Conservation (phyloP, 2,888 invertebrate species). For the Sylvicola fuscatus region DNA sequence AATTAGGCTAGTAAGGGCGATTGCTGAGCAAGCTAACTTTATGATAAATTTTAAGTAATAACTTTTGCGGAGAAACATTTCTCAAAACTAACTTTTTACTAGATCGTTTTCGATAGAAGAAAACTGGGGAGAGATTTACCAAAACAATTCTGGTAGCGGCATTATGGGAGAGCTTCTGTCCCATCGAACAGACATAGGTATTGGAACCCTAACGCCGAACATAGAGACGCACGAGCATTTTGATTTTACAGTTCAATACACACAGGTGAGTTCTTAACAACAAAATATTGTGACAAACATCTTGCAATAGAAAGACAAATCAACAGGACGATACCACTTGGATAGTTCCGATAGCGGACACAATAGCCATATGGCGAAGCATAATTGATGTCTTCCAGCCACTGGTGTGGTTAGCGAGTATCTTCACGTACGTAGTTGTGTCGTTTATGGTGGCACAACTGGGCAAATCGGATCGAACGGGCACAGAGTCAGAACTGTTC, state of each 20-base stretch:
- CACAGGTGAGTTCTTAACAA: not conserved
- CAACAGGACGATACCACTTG: slow-evolving; percentile 3
- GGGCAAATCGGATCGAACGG: not conserved
- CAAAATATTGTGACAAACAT: not conserved
- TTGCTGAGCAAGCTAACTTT: slow-evolving; percentile 1
- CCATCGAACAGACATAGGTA: slow-evolving; percentile 1
- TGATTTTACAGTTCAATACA: slow-evolving; percentile 5
- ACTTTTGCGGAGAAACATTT: not conserved
- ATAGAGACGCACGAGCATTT: not conserved
- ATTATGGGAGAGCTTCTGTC: slow-evolving; percentile 2
- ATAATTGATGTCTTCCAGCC: slow-evolving; percentile 1
- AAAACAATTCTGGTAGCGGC: slow-evolving; percentile 1
- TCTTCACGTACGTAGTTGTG: slow-evolving; percentile 1
- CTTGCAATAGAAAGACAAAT: not conserved
- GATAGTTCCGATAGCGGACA: slow-evolving; percentile 2
- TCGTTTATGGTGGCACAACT: not conserved
- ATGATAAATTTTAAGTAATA: not conserved
- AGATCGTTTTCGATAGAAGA: not conserved
- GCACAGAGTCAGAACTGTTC: not conserved
- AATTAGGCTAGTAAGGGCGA: slow-evolving; percentile 1
- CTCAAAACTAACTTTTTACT: not conserved
- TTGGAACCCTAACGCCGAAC: slow-evolving; percentile 3
- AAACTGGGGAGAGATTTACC: slow-evolving; percentile 2
- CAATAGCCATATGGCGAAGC: slow-evolving; percentile 2
- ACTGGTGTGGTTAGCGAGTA: slow-evolving; percentile 2